Conservation (phyloP, 2,113 vertebrate genomes). For the Scalopus aquaticus region DNA sequence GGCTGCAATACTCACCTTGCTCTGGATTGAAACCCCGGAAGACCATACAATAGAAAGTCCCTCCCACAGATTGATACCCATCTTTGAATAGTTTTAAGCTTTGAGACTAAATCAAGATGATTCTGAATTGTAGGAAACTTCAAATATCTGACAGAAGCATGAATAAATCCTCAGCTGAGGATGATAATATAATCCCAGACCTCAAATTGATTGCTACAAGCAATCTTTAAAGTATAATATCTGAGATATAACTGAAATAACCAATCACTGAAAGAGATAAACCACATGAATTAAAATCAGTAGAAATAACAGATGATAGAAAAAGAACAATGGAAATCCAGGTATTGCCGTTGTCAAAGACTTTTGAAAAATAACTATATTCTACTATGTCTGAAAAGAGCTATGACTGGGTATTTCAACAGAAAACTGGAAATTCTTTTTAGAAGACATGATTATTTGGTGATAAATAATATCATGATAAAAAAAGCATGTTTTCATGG, state of each 20-base stretch:
- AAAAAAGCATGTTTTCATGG: neutral
- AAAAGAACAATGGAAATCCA: neutral
- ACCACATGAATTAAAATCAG: neutral
- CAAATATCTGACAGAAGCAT: neutral
- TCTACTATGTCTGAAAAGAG: neutral
- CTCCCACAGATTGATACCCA: neutral
- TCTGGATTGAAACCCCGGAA: neutral
- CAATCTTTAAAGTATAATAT: neutral
- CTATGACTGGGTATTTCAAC: neutral
- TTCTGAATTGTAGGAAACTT: neutral
- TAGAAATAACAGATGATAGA: neutral
- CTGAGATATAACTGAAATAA: neutral
- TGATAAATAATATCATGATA: neutral
- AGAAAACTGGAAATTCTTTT: neutral
- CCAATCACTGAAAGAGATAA: neutral
- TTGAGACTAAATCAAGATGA: neutral
- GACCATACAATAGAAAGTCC: neutral
- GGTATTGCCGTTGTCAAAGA: neutral
- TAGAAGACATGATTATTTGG: neutral
- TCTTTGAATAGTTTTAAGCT: neutral
- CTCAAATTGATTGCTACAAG: neutral
- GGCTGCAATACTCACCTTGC: neutral
- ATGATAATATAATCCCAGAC: neutral
- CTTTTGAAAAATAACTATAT: neutral
- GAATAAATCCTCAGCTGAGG: neutral